Evolutionary conservation across 2,113 vertebrate species (phyloP).

Genomic region (Pardalotus punctatus): DNA sequence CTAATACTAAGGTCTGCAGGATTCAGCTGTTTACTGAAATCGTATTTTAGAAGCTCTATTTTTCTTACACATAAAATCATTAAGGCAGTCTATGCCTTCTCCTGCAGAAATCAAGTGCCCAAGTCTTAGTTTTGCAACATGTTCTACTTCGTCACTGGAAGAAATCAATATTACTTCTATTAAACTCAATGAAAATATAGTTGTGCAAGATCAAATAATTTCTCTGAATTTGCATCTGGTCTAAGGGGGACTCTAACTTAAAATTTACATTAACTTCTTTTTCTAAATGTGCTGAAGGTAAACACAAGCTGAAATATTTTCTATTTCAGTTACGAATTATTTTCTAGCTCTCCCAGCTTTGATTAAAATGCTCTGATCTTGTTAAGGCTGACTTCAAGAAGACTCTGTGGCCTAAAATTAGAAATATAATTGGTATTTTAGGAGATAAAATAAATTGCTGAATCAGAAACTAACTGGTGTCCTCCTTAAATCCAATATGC

Average conservation of each 20-base stretch:
- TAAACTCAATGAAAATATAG: neutral
- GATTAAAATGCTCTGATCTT: neutral
- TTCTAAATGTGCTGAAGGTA: neutral
- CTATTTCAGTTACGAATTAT: neutral
- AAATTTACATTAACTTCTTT: neutral
- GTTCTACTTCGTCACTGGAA: neutral
- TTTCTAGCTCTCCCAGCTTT: neutral
- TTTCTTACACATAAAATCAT: neutral
- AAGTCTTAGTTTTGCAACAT: neutral
- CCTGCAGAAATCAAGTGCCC: neutral
- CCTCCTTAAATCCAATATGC: neutral
- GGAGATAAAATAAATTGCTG: neutral
- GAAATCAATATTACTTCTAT: neutral
- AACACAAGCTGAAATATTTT: neutral
- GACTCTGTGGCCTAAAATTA: neutral
- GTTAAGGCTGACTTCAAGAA: neutral
- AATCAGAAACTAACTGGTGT: neutral
- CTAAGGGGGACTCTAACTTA: neutral
- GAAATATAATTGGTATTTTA: neutral
- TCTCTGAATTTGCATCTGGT: neutral
- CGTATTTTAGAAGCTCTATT: neutral
- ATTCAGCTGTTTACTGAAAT: neutral
- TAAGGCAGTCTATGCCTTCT: neutral
- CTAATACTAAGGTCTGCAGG: neutral
- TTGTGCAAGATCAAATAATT: neutral